phyloP scores from a whole-genome alignment of 1,140 invertebrate genomes.

The Brachionus manjavacas region DNA sequence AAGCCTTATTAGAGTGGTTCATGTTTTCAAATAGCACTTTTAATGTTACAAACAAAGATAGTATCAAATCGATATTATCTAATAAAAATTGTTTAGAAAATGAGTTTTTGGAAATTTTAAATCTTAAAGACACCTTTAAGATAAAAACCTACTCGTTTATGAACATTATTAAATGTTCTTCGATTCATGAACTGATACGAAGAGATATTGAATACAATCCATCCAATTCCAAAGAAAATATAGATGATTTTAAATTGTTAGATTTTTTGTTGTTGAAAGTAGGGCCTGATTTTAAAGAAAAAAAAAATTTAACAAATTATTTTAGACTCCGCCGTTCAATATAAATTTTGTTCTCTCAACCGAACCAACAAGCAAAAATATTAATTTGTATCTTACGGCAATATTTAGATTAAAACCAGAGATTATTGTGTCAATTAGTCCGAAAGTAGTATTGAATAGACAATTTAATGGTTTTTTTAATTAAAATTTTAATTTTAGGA shows the following conservation, averaged over 20 bases:
- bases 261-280: conserved; percentile 1
- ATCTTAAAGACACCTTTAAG: neutral
- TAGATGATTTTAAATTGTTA: neutral
- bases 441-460: neutral
- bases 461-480: neutral
- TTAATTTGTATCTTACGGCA: conserved; percentile 7
- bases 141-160: neutral
- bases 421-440: conserved; percentile 19
- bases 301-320: neutral
- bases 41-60: neutral
- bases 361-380: conserved; percentile 5
- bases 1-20: conserved; percentile 22
- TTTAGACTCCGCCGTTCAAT: conserved; percentile 19
- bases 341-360: conserved; percentile 3
- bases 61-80: neutral
- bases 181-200: neutral
- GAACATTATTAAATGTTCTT: conserved; percentile 17
- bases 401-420: conserved; percentile 23
- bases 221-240: conserved; percentile 3
- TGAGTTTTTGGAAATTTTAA: neutral
- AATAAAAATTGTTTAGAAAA: neutral
- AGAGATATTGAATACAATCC: neutral
- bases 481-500: neutral
- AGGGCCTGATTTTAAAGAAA: neutral
- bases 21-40: neutral